phyloP scores from a whole-genome alignment of 2,888 invertebrate species.

The Cosmia trapezina region DNA sequence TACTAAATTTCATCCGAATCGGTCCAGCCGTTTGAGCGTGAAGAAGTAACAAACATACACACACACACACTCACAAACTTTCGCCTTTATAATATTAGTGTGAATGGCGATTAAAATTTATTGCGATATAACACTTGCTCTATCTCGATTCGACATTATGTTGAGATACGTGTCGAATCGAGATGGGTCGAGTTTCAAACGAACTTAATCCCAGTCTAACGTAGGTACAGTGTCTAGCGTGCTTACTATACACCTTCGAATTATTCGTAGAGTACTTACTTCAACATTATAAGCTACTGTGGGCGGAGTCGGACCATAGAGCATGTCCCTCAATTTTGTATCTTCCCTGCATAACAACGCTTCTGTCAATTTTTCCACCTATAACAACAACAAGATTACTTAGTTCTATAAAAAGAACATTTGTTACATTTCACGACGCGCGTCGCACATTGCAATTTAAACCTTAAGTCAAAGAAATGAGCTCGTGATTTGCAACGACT shows the following conservation, averaged over 20 bases:
- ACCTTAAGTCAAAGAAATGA: neutral
- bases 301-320: conserved; percentile 87
- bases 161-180: neutral
- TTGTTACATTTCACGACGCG: too few species aligned
- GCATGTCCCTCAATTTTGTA: conserved; percentile 83
- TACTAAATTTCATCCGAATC: too few species aligned
- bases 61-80: too few species aligned
- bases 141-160: neutral
- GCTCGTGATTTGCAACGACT: neutral
- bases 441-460: neutral
- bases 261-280: conserved; percentile 68
- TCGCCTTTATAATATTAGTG: too few species aligned
- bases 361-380: conserved; percentile 86
- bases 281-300: conserved; percentile 88
- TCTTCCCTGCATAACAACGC: conserved; percentile 85
- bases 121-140: neutral
- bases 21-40: too few species aligned
- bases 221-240: too few species aligned
- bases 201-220: neutral
- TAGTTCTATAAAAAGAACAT: neutral
- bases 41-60: too few species aligned
- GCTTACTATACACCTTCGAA: neutral
- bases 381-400: conserved; percentile 36
- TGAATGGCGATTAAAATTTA: too few species aligned
- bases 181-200: neutral